These are phyloP conservation scores for Encarsia formosa DNA, from an alignment of 2,888 invertebrate genomes.

Conservation along the genomic window DNA sequence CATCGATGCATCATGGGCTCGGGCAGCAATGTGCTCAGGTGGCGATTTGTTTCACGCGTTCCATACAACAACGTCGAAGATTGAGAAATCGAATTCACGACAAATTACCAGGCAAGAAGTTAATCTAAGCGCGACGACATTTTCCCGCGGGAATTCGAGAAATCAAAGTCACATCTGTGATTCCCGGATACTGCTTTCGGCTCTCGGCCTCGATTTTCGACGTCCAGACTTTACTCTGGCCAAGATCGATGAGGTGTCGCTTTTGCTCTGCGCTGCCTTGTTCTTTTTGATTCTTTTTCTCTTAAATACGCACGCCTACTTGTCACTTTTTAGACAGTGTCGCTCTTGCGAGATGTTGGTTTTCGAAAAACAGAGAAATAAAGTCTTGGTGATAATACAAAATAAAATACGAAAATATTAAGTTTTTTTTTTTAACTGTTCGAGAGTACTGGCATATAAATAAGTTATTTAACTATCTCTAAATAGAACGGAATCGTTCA, in stretches of 20 bases:
- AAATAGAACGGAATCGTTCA: too few relatives aligned
- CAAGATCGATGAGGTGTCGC: constrained; percentile 48
- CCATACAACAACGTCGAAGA: constrained; percentile 17
- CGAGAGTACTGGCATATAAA: too few relatives aligned
- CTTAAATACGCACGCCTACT: not conserved
- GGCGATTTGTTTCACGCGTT: constrained; percentile 7
- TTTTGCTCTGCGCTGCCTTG: constrained; percentile 21
- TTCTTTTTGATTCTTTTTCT: not conserved
- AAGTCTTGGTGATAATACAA: too few relatives aligned
- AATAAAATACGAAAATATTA: too few relatives aligned
- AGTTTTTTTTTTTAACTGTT: too few relatives aligned
- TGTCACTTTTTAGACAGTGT: constrained; percentile 3
- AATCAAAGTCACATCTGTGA: constrained; percentile 52
- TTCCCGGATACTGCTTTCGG: constrained; percentile 36
- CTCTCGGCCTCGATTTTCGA: constrained; percentile 36
- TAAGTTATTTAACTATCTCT: too few relatives aligned
- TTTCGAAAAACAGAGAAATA: too few relatives aligned
- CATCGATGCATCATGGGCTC: too few relatives aligned
- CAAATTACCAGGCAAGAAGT: constrained; percentile 44
- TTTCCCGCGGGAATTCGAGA: constrained; percentile 44
- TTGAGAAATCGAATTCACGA: constrained; percentile 28
- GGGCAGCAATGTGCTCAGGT: constrained; percentile 25
- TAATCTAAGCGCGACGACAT: constrained; percentile 44
- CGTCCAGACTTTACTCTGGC: constrained; percentile 32
- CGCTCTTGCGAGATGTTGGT: too few relatives aligned